A percentile compares a stretch with the other conserved stretches of the same genome.
These are phyloP conservation scores for Drosophila histrio DNA, from an alignment of 2,888 invertebrate genomes.

Conservation along the genomic window DNA sequence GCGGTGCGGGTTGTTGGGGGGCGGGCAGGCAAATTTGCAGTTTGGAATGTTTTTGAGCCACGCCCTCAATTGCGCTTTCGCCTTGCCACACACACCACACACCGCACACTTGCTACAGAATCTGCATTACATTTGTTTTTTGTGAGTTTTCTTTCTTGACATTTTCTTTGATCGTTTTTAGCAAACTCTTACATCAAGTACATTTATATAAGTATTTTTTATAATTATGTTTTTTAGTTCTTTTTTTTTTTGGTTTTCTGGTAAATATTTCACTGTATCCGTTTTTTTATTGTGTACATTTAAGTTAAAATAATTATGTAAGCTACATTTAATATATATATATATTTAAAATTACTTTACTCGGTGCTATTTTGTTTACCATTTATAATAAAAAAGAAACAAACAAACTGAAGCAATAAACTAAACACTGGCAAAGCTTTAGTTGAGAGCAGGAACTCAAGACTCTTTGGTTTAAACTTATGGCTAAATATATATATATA, in stretches of 20 bases:
- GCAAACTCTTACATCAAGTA: constrained; percentile 77
- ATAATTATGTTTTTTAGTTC: constrained; percentile 19
- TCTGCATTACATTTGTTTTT: constrained; percentile 12
- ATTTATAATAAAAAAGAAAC: not conserved
- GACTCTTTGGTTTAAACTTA: constrained; percentile 66
- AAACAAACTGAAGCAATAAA: constrained; percentile 3
- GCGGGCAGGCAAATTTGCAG: constrained; percentile 31
- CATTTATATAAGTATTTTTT: constrained; percentile 67
- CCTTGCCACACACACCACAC: constrained; percentile 22
- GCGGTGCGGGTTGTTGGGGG: constrained; percentile 12
- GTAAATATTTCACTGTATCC: constrained; percentile 55
- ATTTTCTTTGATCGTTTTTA: constrained; percentile 58
- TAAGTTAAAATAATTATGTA: constrained; percentile 76
- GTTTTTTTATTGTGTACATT: constrained; percentile 63
- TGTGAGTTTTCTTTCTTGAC: constrained; percentile 35
- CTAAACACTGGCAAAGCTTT: constrained; percentile 37
- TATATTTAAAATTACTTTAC: constrained; percentile 57
- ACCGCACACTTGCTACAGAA: constrained; percentile 20
- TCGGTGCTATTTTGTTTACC: constrained; percentile 45
- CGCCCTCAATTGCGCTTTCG: not conserved
- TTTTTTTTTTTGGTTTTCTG: constrained; percentile 34
- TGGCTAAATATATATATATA: constrained; percentile 34
- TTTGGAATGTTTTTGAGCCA: constrained; percentile 56
- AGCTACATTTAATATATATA: constrained; percentile 68
- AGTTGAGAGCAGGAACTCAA: constrained; percentile 62